Base-by-base conservation (phyloP, 2,888 invertebrate genomes). In the Drosophila prostipennis region DNA sequence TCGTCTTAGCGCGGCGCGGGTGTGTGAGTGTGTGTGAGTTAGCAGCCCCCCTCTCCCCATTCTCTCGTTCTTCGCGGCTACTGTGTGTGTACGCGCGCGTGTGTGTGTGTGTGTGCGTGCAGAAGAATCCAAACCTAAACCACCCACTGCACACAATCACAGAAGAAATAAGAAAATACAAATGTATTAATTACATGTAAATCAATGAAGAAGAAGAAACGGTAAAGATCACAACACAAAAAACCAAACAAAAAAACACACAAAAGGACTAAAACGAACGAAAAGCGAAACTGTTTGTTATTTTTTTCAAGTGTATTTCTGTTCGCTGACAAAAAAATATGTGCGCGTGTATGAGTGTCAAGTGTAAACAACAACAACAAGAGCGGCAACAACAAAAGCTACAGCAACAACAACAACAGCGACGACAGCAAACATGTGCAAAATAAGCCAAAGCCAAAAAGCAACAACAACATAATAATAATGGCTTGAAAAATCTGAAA, bases 281-380 rank as follows among this genome's bases (percentile, higher is more conserved):
- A 19, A 51, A 42, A 59, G 48, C 16, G 51, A 42, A 59, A 59
- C 34, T 59, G 45, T 54, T 42, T 16, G 14, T 54, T 64, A 53
- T 68, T 69, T 69, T 69, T 69, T 69, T 69, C 69, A 42, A 69
- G 69, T 69, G 69, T 26, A 64, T 64, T 64, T 64, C 63, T 53
- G 36, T 64, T 64, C n/a, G 45, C 45, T 26, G 45, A 39, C 34
- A 1, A 51, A 42, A 51, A 42, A 67, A 56, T 43, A 67, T 63
- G 70, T 71, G 71, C 63, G 71, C 54, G 54, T 46, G 70, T 52
- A 54, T 51, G 39, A 49, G 81, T 79, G 81, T 53, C 64, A 65
- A 80, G 85, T 85, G 85, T 69, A 52, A 80, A 51, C 78, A 80
- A 74, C 69, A 78, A 48, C 54, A 72, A 19, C 19, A 19, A 19